Base-by-base conservation (phyloP, 2,888 invertebrate species). In the Drosophila hamatofila region DNA sequence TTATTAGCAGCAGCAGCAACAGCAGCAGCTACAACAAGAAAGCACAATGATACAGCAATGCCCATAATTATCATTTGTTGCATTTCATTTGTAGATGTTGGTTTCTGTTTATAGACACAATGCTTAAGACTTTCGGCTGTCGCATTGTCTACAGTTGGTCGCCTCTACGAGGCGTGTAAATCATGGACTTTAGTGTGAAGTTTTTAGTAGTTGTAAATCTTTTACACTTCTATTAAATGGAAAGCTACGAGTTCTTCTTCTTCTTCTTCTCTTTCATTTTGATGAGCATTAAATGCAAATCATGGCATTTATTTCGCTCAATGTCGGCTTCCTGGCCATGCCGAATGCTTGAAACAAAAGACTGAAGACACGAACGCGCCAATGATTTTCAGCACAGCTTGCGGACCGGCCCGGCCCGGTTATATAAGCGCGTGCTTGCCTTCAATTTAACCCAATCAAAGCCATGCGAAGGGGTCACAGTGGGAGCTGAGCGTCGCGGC, bases 11-110 rank as follows among this genome's bases (percentile, higher is more conserved):
- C 52, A 72, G 42, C 64, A 52, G 25, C 70, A 68, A 37, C 46
- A 73, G 46, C 64, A 55, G 25, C 70, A 65, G 14, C 49, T 52
- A n/a, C 44, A 58, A 23, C 37, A 59, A 52, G 18, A 39, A 42
- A 44, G 63, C 70, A 77, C 77, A 77, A 79, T 79, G 74, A 83
- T 87, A 81, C 58, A 60, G 69, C 75, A 68, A 46, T 63, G 75
- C 35, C 69, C 75, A 77, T 85, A 85, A 88, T 85, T 75, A 83
- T 73, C 71, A 86, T 88, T 83, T 84, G 81, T 73, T 80, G 88
- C 84, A 84, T 83, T 88, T 87, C 84, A 82, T 72, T 66, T 76
- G 23, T 65, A 16, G 12, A 7, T 11, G 23, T 48, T 44, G 42
- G 44, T 33, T 16, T 57, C 23, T 46, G 44, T 18, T 41, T 30